These are phyloP conservation scores for Dryobota labecula DNA, from an alignment of 2,888 invertebrate genomes.

Conservation along the genomic window DNA sequence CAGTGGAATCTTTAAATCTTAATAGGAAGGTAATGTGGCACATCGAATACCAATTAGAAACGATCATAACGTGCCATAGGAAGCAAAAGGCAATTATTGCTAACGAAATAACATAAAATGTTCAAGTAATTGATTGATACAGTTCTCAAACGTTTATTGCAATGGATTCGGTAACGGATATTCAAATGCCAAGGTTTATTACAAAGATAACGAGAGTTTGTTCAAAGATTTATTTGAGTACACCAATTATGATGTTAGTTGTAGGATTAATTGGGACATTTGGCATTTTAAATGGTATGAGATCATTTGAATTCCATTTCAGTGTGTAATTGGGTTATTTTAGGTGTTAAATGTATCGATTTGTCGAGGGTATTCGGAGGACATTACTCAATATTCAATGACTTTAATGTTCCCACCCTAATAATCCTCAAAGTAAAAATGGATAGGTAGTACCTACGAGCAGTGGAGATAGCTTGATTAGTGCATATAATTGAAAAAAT, in stretches of 20 bases:
- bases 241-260: conserved; percentile 46
- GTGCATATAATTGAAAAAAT: neutral
- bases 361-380: conserved; percentile 2
- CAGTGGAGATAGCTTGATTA: neutral
- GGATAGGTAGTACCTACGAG: neutral
- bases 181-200: conserved; percentile 82
- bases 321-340: conserved; percentile 26
- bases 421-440: neutral
- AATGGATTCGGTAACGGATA: conserved; percentile 74
- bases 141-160: conserved; percentile 71
- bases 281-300: conserved; percentile 30
- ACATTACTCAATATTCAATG: conserved; percentile 12
- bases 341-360: conserved; percentile 20
- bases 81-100: conserved; percentile 46
- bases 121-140: conserved; percentile 73
- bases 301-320: conserved; percentile 32
- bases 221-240: conserved; percentile 55
- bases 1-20: neutral
- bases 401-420: neutral
- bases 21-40: conserved; percentile 12
- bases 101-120: conserved; percentile 32
- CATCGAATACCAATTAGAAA: conserved; percentile 27
- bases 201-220: conserved; percentile 61
- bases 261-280: conserved; percentile 37
- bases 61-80: conserved; percentile 20